These are phyloP conservation scores for Vireo altiloquus DNA, from an alignment of 2,113 vertebrate genomes.

Conservation along the genomic window DNA sequence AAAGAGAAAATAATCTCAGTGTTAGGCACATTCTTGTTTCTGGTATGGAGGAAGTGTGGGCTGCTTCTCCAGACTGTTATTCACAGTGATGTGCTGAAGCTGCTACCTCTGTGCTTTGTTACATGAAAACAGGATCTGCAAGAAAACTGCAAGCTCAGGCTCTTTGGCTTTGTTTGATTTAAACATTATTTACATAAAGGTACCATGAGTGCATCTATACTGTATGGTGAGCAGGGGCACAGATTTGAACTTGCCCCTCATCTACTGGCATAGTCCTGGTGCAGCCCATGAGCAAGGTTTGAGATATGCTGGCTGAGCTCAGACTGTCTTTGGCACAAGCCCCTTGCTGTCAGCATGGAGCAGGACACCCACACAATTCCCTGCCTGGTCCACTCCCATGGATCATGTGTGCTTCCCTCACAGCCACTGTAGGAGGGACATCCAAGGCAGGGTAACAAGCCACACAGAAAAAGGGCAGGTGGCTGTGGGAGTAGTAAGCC, in stretches of 20 bases:
- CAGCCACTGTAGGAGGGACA: not conserved
- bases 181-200: not conserved
- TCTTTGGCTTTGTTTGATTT: not conserved
- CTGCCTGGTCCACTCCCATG: not conserved
- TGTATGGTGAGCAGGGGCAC: not conserved
- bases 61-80: not conserved
- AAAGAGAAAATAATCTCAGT: not conserved
- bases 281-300: not conserved
- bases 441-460: not conserved
- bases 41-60: not conserved
- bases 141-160: not conserved
- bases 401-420: fast-evolving
- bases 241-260: not conserved
- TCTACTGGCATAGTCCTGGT: not conserved
- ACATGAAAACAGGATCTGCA: not conserved
- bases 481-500: too few relatives aligned
- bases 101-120: not conserved
- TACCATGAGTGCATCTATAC: not conserved
- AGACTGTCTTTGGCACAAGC: not conserved
- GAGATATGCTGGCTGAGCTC: not conserved
- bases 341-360: not conserved
- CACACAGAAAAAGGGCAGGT: not conserved
- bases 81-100: not conserved
- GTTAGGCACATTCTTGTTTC: not conserved
- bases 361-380: not conserved